Conservation (phyloP, 1,140 invertebrate genomes). For the Amphibalanus amphitrite region DNA sequence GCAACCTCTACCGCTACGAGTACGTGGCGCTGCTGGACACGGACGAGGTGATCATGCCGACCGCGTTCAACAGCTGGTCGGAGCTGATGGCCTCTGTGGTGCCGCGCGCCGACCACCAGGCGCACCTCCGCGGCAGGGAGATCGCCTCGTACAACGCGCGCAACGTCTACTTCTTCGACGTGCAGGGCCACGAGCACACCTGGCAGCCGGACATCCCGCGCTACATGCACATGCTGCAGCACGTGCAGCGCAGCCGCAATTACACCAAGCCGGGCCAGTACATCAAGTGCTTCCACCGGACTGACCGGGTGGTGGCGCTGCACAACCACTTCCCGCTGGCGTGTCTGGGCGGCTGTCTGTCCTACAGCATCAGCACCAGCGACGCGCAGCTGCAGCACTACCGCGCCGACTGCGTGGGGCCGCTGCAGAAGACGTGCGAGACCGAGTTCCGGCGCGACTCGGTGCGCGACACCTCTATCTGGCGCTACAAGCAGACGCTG, state of each 20-base stretch:
- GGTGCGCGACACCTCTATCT: slow-evolving; percentile 67
- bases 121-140: neutral
- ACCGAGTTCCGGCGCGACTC: slow-evolving; percentile 62
- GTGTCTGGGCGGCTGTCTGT: too few species aligned
- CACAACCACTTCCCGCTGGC: too few species aligned
- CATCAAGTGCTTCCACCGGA: slow-evolving; percentile 87
- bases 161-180: slow-evolving; percentile 87
- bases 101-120: slow-evolving; percentile 27
- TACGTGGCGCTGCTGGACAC: too few species aligned
- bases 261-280: too few species aligned
- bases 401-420: slow-evolving; percentile 74
- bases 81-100: slow-evolving; percentile 55
- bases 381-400: too few species aligned
- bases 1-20: too few species aligned
- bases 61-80: slow-evolving; percentile 37
- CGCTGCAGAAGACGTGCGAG: slow-evolving; percentile 61
- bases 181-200: slow-evolving; percentile 58
- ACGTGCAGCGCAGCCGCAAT: slow-evolving; percentile 74
- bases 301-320: slow-evolving; percentile 65
- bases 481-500: slow-evolving; percentile 63
- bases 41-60: slow-evolving; percentile 91
- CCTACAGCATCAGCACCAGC: too few species aligned
- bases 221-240: too few species aligned
- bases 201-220: too few species aligned
- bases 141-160: slow-evolving; percentile 61